These are phyloP conservation scores for Salpingus planirostris DNA, from an alignment of 2,888 invertebrate species.

Conservation along the genomic window DNA sequence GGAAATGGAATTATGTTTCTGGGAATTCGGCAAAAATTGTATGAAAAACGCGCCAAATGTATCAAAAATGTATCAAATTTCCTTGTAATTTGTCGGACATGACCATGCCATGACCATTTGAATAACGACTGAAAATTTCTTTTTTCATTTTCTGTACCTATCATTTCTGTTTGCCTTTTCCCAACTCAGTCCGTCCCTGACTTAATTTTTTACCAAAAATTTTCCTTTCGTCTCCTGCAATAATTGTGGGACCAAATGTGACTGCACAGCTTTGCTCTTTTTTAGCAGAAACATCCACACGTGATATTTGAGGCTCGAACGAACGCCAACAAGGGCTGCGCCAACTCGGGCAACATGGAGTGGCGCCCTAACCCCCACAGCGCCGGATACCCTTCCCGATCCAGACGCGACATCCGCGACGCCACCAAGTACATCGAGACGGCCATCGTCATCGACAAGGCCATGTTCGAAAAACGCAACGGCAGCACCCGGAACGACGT, in stretches of 20 bases:
- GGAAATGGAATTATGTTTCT: no score
- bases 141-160: not conserved
- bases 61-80: no score
- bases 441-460: slow-evolving; percentile 91
- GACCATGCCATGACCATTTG: not conserved
- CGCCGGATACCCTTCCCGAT: slow-evolving; percentile 39
- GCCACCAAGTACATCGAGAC: slow-evolving; percentile 93
- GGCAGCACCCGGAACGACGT: slow-evolving; percentile 62
- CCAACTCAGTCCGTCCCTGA: no score
- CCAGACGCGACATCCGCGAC: slow-evolving; percentile 71
- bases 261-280: slow-evolving; percentile 48
- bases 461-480: slow-evolving; percentile 90
- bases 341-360: slow-evolving; percentile 68
- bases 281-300: slow-evolving; percentile 95
- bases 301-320: slow-evolving; percentile 92
- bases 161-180: slow-evolving; percentile 2
- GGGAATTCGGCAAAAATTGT: no score
- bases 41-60: no score
- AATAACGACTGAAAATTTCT: not conserved
- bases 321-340: slow-evolving; percentile 86
- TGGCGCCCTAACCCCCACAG: slow-evolving; percentile 51
- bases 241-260: slow-evolving; percentile 24
- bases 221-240: not conserved
- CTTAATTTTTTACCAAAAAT: no score
- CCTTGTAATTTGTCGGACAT: no score